Evolutionary conservation across 2,797 vertebrate genomes (phyloP), one percentile per base, ranked within the genome.

Genomic region (Macroramphosus scolopax): DNA sequence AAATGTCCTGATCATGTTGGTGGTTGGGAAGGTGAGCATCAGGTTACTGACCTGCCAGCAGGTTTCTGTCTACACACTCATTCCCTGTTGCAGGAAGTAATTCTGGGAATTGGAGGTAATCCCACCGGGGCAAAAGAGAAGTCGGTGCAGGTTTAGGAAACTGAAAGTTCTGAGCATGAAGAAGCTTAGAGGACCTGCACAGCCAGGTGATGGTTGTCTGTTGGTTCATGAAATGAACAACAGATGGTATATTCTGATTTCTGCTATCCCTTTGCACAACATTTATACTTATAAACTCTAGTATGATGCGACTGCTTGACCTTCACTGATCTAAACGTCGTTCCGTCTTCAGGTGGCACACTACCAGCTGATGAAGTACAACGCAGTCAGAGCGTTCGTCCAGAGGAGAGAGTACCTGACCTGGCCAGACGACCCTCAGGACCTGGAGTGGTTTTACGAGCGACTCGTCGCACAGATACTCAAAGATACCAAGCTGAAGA

Each of bases 401-500:
- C 87, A 85, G 78, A 92, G 68, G 54, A 85, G 72, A 18, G 78
- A 18, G 1, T 96, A 93, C 63, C 62, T 96, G 15, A 49, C 28
- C 37, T 96, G 95, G 93, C 94, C 94, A 0, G 92, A 95, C 62
- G 94, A 96, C 62, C 80, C 78, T 16, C 93, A 96, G 78, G 95
- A 95, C 42, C 37, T 94, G 6, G 87, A 82, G 5, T 95, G 92
- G 91, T 95, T 97, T 85, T 90, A 93, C 41, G 51, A 84, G 37
- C 89, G 64, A 8, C 92, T 97, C 28, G 71, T 88, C 37, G 62
- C 75, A 3, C 75, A 77, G 42, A 89, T 97, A 17, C 63, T 90
- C 9, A 90, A 86, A 64, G 72, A 91, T 60, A 78, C 69, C 8
- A 84, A 84, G 36, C 35, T 78, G 5, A 78, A 58, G 38, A 82